These are phyloP conservation scores for Macquaria australasica DNA, from an alignment of 2,113 vertebrate genomes.

Conservation along the genomic window DNA sequence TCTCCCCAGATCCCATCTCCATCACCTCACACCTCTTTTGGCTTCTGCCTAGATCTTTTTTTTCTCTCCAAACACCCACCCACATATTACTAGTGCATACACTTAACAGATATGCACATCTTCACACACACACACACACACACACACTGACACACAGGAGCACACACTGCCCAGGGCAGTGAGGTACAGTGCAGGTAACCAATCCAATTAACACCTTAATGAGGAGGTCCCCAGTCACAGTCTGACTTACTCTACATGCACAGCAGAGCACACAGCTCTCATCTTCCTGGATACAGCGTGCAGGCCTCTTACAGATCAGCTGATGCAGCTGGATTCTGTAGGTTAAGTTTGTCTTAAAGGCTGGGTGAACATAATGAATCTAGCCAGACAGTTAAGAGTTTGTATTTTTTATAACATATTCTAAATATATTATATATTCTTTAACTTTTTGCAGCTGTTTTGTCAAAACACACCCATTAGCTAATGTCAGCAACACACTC, in stretches of 20 bases:
- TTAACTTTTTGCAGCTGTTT: neutral
- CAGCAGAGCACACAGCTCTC: conserved; percentile 25
- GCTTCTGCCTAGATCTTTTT: conserved; percentile 21
- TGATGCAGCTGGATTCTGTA: conserved; percentile 18
- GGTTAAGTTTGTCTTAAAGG: neutral
- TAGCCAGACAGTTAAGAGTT: neutral
- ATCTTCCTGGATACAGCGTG: conserved; percentile 18
- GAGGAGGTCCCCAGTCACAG: conserved; percentile 68
- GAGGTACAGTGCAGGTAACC: conserved; percentile 67
- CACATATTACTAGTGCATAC: conserved; percentile 12
- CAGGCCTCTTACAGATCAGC: neutral
- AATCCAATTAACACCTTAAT: conserved; percentile 80
- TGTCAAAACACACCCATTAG: neutral
- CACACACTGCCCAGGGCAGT: conserved; percentile 48
- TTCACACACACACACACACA: no score
- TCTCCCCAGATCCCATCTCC: conserved; percentile 53
- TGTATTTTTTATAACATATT: neutral
- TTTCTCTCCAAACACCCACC: neutral
- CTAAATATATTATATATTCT: neutral
- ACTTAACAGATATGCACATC: neutral
- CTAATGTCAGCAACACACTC: neutral
- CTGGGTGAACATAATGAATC: neutral
- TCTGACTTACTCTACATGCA: conserved; percentile 51
- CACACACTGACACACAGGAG: neutral
- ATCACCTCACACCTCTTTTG: conserved; percentile 32